Evolutionary conservation across 1,140 invertebrate genomes (phyloP), one percentile per base, ranked within the genome.

Genomic region (Papilio machaon): DNA sequence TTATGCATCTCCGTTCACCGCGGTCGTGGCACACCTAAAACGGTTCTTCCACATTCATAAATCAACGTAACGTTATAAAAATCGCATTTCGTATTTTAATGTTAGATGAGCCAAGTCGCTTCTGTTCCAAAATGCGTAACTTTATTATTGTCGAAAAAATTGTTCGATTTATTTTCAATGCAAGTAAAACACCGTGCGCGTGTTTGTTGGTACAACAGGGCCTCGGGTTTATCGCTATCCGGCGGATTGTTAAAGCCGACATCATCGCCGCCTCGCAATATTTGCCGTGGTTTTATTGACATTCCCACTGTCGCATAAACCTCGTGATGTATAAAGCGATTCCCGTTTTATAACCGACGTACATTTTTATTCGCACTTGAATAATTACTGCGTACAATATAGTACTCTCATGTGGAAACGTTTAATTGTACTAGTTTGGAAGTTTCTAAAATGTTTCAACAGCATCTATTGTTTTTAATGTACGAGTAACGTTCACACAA

Each of bases 121-220:
- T 70, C 30, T 35, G 13, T 70, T 70, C 5, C 8, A 64, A 64
- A 64, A 30, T 30, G 10, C 13, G 64, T 70, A 70, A 5, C 64
- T 13, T 70, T 70, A 70, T 70, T 70, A 70, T 70, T 70, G 64
- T 70, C 64, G 19, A 7, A 70, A 70, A 60, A 70, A 70, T 35
- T 35, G 64, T 70, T 70, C 11, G 30, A 35, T 70, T 70, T 70
- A 70, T 70, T 70, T 70, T 35, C 64, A 70, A 70, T 70, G 35
- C 64, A 70, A 30, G 64, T 30, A 35, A 35, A 70, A 70, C 30
- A 70, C 30, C 11, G 64, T 30, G 23, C 15, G 30, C 30, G 30
- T 70, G 64, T 70, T 70, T 70, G 64, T 70, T 70, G 64, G 64
- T 70, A 70, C 64, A 70, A 13, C 64, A 70, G 64, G 64, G 64